Conservation (phyloP, 2,113 vertebrate species). For the Cyanoramphus novaezelandiae region DNA sequence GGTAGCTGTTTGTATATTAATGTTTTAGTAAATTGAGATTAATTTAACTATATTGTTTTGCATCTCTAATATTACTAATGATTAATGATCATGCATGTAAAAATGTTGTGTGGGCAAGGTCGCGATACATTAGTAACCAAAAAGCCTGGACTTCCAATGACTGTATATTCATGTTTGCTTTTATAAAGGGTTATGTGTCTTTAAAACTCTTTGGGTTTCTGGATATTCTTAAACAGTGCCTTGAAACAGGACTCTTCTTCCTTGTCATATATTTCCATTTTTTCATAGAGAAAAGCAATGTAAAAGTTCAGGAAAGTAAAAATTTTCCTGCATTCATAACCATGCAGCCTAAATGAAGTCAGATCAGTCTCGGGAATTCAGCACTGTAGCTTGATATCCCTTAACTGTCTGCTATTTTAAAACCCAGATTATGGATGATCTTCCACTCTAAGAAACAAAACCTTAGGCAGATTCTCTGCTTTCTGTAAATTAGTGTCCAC, state of each 20-base stretch:
- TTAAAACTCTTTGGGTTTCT: background rate
- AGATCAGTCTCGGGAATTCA: background rate
- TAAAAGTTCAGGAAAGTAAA: background rate
- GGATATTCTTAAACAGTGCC: background rate
- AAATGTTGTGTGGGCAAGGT: constrained; percentile 43
- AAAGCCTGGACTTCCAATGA: background rate
- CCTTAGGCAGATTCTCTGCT: background rate
- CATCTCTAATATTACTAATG: constrained; percentile 59
- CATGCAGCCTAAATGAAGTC: background rate
- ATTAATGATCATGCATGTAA: constrained; percentile 62
- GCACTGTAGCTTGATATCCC: background rate
- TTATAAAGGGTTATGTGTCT: background rate
- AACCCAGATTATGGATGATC: background rate
- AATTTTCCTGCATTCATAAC: background rate
- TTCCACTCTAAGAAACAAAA: background rate
- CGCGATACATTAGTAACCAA: constrained; percentile 40
- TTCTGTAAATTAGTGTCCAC: background rate
- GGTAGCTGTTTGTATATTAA: constrained; percentile 62
- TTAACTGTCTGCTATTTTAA: background rate
- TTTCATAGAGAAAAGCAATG: background rate
- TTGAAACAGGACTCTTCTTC: background rate
- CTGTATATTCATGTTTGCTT: background rate
- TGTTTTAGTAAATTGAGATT: constrained; percentile 74
- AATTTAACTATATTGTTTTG: constrained; percentile 67
- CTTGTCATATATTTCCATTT: background rate